These are phyloP conservation scores for Thymallus thymallus DNA, from an alignment of 2,113 vertebrate genomes.

Conservation along the genomic window DNA sequence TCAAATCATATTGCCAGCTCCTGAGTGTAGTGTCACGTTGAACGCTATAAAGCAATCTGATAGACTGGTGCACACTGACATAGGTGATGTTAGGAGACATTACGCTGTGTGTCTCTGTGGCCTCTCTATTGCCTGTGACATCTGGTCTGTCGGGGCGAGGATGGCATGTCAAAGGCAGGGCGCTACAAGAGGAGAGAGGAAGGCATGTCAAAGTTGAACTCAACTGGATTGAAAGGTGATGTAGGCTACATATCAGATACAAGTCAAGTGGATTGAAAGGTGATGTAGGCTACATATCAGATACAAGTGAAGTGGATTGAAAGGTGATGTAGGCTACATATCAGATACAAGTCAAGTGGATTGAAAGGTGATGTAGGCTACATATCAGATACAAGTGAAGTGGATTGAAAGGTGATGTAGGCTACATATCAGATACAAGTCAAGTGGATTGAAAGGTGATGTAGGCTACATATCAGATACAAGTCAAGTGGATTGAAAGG, in stretches of 20 bases:
- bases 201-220: constrained; percentile 1
- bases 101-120: constrained; percentile 82
- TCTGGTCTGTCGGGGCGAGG: constrained; percentile 79
- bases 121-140: constrained; percentile 84
- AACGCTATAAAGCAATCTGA: constrained; percentile 88
- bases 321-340: too few relatives aligned
- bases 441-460: neutral
- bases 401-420: too few relatives aligned
- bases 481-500: constrained; percentile 14
- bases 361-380: too few relatives aligned
- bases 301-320: too few relatives aligned
- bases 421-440: too few relatives aligned
- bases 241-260: too few relatives aligned
- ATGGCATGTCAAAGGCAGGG: constrained; percentile 47
- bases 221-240: constrained; percentile 17
- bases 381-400: too few relatives aligned
- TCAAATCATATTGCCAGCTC: constrained; percentile 90
- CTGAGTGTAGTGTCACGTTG: constrained; percentile 82
- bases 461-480: too few relatives aligned
- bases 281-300: too few relatives aligned
- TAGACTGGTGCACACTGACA: constrained; percentile 75
- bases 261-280: too few relatives aligned
- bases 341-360: too few relatives aligned
- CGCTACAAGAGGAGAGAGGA: constrained; percentile 25
- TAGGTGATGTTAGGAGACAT: constrained; percentile 89